Evolutionary conservation across 2,888 invertebrate genomes (phyloP), one percentile per base, ranked within the genome.

Genomic region (Catocala sponsa): DNA sequence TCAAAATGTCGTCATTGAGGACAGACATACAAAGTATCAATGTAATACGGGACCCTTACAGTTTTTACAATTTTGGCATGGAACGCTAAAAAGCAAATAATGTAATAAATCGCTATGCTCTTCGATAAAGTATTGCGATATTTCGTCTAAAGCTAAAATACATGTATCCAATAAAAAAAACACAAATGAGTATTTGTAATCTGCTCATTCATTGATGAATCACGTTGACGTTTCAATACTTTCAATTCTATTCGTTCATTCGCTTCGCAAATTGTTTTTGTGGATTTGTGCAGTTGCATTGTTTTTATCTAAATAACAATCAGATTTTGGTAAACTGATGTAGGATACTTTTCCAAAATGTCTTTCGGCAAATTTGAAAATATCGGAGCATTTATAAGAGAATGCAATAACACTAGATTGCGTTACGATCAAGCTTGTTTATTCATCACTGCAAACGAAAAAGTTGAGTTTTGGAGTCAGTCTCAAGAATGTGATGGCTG

Each of bases 401-500:
- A 87, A 41, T 95, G 95, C 77, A 87, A 86, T 70, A 84, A 82
- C 5, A 80, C 79, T 6, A 87, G 68, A 56, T 78, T 95, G 64
- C 83, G 79, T 7, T 90, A 84, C 65, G 95, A 95, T 70, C 86
- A 94, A 79, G 94, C 95, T 58, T 95, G 95, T 83, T 87, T 94
- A 80, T 86, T 90, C 81, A 85, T 95, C 55, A 68, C 85, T 44
- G 85, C 91, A 7, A 77, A 85, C 64, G 68, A 79, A 63, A 41
- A 7, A 25, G 79, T 94, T 41, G 82, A 68, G 53, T 91, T 94
- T 75, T 90, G 84, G 90, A 92, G 90, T 70, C 94, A 94, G 72
- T 92, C 91, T 72, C 89, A 88, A 42, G 94, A 93, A 72, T 95
- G 95, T 59, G 90, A 94, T 65, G 90, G 90, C 43, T 94, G 94